Evolutionary conservation across 2,888 invertebrate genomes (phyloP).

Genomic region (Eupithecia pulchellata): DNA sequence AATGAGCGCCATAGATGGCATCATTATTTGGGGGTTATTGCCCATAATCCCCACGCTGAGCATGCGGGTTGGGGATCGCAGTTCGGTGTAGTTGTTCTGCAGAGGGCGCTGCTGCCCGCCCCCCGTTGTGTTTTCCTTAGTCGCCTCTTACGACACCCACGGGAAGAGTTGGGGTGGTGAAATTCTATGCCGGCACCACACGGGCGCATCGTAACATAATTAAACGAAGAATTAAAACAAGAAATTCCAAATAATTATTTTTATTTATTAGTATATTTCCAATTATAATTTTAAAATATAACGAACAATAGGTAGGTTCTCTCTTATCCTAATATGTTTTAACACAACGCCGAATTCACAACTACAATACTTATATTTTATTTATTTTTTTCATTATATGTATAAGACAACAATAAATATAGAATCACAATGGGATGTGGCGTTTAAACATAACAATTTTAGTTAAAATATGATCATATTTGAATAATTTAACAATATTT

Average conservation of each 20-base stretch:
- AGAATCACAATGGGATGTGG: slow-evolving; percentile 57
- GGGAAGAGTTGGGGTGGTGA: too few relatives aligned
- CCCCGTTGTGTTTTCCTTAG: too few relatives aligned
- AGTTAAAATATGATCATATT: slow-evolving; percentile 6
- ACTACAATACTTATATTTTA: slow-evolving; percentile 68
- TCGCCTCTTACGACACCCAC: too few relatives aligned
- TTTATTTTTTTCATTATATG: slow-evolving; percentile 47
- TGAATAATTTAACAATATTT: neutral
- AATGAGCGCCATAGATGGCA: too few relatives aligned
- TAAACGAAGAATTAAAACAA: slow-evolving; percentile 45
- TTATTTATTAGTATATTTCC: slow-evolving; percentile 63
- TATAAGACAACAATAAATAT: slow-evolving; percentile 50
- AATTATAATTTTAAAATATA: slow-evolving; percentile 82
- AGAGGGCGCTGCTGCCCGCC: too few relatives aligned
- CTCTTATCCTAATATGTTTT: slow-evolving; percentile 61
- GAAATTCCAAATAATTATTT: slow-evolving; percentile 57
- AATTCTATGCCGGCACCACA: too few relatives aligned
- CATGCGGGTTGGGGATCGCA: too few relatives aligned
- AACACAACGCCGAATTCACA: slow-evolving; percentile 82
- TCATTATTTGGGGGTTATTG: too few relatives aligned
- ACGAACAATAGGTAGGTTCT: slow-evolving; percentile 66
- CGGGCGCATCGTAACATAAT: too few relatives aligned
- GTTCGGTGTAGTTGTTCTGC: too few relatives aligned
- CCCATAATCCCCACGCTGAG: too few relatives aligned
- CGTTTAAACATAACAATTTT: slow-evolving; percentile 17